Conservation (phyloP, 2,888 invertebrate genomes). For the Lasioglossum malachurum region DNA sequence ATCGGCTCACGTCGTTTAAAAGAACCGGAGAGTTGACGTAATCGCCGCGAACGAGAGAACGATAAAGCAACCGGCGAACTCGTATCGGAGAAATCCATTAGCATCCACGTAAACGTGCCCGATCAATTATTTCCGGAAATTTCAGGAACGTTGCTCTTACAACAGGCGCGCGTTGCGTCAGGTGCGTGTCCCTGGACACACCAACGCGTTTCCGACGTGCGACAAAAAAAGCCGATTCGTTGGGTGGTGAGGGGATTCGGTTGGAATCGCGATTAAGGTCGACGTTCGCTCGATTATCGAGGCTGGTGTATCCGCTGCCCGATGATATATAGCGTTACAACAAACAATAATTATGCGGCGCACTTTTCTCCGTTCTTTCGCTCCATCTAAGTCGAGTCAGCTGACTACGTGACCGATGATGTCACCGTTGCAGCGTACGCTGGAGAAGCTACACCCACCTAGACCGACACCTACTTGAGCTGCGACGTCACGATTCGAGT, state of each 20-base stretch:
- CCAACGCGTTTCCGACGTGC: constrained; percentile 55
- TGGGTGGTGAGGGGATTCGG: not conserved
- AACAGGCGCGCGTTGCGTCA: constrained; percentile 31
- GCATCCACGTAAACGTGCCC: not conserved
- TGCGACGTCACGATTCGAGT: constrained; percentile 71
- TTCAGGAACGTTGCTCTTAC: not conserved
- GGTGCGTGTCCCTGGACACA: constrained; percentile 18
- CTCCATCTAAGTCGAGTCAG: constrained; percentile 84
- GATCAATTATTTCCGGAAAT: not conserved
- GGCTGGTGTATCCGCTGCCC: constrained; percentile 29
- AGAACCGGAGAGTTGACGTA: constrained; percentile 37
- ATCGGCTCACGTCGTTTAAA: constrained; percentile 10
- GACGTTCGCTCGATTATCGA: constrained; percentile 59
- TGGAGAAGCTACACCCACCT: constrained; percentile 73
- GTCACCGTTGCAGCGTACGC: constrained; percentile 80
- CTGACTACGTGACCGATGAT: constrained; percentile 80
- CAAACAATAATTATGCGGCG: constrained; percentile 58
- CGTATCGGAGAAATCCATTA: not conserved
- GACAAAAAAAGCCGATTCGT: constrained; percentile 16
- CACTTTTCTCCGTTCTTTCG: constrained; percentile 81
- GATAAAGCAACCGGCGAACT: not conserved
- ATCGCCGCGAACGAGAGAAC: constrained; percentile 4
- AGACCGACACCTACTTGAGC: constrained; percentile 70
- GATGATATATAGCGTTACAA: constrained; percentile 52
- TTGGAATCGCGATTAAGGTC: constrained; percentile 45